Conservation (phyloP, 2,797 vertebrate species). For the Fundulus diaphanus region DNA sequence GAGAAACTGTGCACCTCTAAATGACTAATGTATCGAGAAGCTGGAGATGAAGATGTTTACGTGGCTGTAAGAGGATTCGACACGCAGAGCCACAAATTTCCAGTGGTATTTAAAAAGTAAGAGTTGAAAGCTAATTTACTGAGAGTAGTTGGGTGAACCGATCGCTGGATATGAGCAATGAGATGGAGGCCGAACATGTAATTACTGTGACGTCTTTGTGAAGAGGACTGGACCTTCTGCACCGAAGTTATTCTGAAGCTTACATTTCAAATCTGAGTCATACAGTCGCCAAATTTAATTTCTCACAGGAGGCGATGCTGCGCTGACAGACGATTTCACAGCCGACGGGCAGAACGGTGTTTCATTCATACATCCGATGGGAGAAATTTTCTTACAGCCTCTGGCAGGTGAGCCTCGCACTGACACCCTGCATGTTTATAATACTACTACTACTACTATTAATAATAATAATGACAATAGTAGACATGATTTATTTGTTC, state of each 20-base stretch:
- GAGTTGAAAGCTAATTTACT: too few relatives aligned
- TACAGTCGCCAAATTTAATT: background rate
- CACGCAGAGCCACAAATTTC: background rate
- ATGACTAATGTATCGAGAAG: background rate
- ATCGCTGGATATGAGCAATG: too few relatives aligned
- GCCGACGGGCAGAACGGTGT: constrained; percentile 88
- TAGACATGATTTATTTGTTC: background rate
- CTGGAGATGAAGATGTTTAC: background rate
- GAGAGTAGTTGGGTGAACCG: too few relatives aligned
- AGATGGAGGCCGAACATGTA: background rate
- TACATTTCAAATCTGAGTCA: background rate
- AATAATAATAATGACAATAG: background rate
- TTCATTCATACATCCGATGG: constrained; percentile 89
- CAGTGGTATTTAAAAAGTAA: background rate
- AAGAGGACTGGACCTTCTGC: background rate
- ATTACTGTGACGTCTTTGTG: background rate
- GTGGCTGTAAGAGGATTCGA: background rate
- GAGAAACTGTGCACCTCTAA: background rate
- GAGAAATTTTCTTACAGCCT: constrained; percentile 90
- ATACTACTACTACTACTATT: too few relatives aligned
- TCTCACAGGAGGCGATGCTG: constrained; percentile 85
- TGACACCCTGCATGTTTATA: background rate
- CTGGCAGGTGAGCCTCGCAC: constrained; percentile 84
- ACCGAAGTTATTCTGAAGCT: background rate
- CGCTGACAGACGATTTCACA: constrained; percentile 84